Base-by-base conservation (phyloP, 2,888 invertebrate species). In the Muscina levida region DNA sequence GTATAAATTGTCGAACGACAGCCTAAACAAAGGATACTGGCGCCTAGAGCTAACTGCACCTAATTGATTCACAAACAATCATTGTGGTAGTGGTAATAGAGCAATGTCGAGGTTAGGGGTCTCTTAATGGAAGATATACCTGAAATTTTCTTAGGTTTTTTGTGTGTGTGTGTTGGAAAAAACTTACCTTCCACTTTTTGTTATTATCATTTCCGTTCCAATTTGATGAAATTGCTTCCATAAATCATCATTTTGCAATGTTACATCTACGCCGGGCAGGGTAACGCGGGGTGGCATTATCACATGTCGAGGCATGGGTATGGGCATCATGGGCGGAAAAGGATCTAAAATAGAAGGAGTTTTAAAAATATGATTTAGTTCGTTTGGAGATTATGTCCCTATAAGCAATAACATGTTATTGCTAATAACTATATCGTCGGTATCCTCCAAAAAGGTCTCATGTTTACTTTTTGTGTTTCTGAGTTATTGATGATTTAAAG, bases 181-280 rank as follows among this genome's bases (percentile, higher is more conserved):
- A 39, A 77, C 94, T 92, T 88, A 95, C 95, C 95, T 92, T 88
- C 95, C 95, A 62, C 93, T 93, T 87, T 95, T 95, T n/a, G 95
- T 96, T 88, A 96, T 95, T 86, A 96, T 95, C 95, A 96, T 96
- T 90, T 96, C 95, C 0, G 95, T 95, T 72, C 93, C 94, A 84
- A 94, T 92, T 82, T 92, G 92, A 87, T 95, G 93, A 89, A 95
- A 95, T 82, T 94, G 92, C 79, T 93, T 91, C 95, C 95, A 95
- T 46, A 95, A 91, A 72, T 94, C 93, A 26, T 92, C 92, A 87
- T 95, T 95, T 83, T 94, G 92, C 51, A 95, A 89, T 2, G 92
- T 92, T 17, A 93, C 93, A 72, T 93, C 89, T 67, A 89, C 89
- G 42, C 89, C 90, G 8, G 90, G 89, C 82, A 91, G 83, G 39